Conservation (phyloP, 2,113 vertebrate species). For the Anseranas semipalmata region DNA sequence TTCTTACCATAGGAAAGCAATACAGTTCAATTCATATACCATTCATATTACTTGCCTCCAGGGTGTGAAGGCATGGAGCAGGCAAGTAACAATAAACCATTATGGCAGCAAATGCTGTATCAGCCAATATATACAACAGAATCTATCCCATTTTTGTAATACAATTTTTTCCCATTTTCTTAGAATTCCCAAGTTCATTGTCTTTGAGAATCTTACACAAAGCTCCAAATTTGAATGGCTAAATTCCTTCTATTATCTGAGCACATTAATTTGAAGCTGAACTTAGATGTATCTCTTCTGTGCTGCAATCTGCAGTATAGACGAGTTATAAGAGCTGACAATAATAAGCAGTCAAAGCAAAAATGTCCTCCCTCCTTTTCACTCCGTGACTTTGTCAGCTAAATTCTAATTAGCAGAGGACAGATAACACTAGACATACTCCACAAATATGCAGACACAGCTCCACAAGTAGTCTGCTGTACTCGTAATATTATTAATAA, state of each 20-base stretch:
- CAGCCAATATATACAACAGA: neutral
- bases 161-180: neutral
- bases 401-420: constrained; percentile 69
- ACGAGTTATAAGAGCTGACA: neutral
- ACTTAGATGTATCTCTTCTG: neutral
- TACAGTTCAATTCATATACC: neutral
- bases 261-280: neutral
- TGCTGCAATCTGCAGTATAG: neutral
- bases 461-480: neutral
- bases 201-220: neutral
- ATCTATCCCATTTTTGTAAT: neutral
- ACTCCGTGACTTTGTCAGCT: constrained; percentile 44
- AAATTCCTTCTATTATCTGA: neutral
- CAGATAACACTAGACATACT: constrained; percentile 51
- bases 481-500: constrained; percentile 65
- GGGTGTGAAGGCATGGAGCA: neutral
- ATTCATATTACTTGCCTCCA: neutral
- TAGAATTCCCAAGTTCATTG: neutral
- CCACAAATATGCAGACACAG: constrained; percentile 48
- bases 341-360: neutral
- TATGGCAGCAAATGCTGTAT: neutral
- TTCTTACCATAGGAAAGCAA: neutral
- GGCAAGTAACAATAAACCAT: neutral
- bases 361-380: neutral
- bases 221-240: neutral